Evolutionary conservation across 2,113 vertebrate genomes (phyloP).

Genomic region (Labrus mixtus): DNA sequence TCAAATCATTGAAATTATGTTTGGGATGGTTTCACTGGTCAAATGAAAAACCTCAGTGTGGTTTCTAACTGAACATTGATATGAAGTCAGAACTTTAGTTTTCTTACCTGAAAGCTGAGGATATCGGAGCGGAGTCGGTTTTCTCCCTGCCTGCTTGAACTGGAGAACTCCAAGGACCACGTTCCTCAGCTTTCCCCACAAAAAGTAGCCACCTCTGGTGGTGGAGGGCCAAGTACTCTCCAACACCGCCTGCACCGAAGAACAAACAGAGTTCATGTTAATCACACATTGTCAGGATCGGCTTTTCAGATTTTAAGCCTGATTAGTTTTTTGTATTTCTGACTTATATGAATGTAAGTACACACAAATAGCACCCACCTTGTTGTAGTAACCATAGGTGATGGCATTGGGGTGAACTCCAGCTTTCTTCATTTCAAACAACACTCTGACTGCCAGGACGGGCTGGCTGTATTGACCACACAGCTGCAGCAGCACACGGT

Average conservation of each 20-base stretch:
- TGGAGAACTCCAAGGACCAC: slow-evolving; percentile 92
- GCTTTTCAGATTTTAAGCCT: not conserved
- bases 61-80: not conserved
- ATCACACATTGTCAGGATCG: not conserved
- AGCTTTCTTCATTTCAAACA: slow-evolving; percentile 98
- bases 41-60: not conserved
- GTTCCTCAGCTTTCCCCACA: slow-evolving; percentile 97
- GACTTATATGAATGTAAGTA: not conserved
- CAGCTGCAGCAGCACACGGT: slow-evolving; percentile 96
- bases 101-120: slow-evolving; percentile 88
- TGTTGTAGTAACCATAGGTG: slow-evolving; percentile 99
- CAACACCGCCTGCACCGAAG: slow-evolving; percentile 89
- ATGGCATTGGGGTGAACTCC: slow-evolving; percentile 97
- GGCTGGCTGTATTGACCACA: slow-evolving; percentile 98
- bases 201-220: slow-evolving; percentile 94
- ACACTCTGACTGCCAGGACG: slow-evolving; percentile 93
- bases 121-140: slow-evolving; percentile 82
- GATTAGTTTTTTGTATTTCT: not conserved
- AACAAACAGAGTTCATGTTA: not conserved
- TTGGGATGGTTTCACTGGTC: not conserved
- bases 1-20: no score
- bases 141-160: slow-evolving; percentile 94
- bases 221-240: slow-evolving; percentile 99
- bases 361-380: slow-evolving; percentile 77
- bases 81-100: not conserved